Percentiles rank a stretch among this genome's conserved stretches.
Conservation (phyloP, 2,113 vertebrate genomes). For the Tiliqua scincoides region DNA sequence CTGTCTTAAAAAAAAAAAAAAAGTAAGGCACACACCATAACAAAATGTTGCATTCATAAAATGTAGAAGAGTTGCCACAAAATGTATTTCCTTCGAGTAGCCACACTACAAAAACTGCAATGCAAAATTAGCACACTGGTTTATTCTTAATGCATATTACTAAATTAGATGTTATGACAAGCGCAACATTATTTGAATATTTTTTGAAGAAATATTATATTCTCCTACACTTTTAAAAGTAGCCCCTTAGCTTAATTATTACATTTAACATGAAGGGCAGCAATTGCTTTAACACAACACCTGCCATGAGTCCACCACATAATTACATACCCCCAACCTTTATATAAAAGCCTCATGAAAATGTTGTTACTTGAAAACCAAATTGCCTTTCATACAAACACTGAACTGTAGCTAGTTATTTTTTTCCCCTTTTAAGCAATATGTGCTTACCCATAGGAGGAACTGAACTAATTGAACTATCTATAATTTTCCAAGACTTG, state of each 20-base stretch:
- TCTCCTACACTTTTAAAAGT: constrained; percentile 48
- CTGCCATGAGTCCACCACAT: constrained; percentile 77
- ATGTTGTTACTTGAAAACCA: constrained; percentile 82
- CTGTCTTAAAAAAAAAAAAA: constrained; percentile 22
- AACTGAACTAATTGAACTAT: constrained; percentile 51
- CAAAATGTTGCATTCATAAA: background rate
- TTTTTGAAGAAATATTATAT: constrained; percentile 18
- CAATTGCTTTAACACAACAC: constrained; percentile 81
- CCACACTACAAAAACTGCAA: constrained; percentile 24
- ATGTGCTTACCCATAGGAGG: constrained; percentile 46
- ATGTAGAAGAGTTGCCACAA: background rate
- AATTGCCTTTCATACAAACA: constrained; percentile 75
- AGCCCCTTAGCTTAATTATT: constrained; percentile 77
- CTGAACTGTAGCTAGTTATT: constrained; percentile 73
- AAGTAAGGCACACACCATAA: background rate
- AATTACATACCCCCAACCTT: constrained; percentile 86
- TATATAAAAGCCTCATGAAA: constrained; percentile 82
- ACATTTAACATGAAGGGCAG: constrained; percentile 72
- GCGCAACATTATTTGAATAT: constrained; percentile 9
- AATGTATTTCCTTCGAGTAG: background rate
- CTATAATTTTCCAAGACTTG: constrained; percentile 51
- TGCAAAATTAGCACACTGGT: constrained; percentile 12
- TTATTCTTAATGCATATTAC: constrained; percentile 13
- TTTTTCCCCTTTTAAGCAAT: constrained; percentile 6
- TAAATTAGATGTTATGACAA: constrained; percentile 54